A percentile compares a stretch with the other conserved stretches of the same genome.
Evolutionary conservation across 2,113 vertebrate species (phyloP).

Genomic region (Elaphurus davidianus): DNA sequence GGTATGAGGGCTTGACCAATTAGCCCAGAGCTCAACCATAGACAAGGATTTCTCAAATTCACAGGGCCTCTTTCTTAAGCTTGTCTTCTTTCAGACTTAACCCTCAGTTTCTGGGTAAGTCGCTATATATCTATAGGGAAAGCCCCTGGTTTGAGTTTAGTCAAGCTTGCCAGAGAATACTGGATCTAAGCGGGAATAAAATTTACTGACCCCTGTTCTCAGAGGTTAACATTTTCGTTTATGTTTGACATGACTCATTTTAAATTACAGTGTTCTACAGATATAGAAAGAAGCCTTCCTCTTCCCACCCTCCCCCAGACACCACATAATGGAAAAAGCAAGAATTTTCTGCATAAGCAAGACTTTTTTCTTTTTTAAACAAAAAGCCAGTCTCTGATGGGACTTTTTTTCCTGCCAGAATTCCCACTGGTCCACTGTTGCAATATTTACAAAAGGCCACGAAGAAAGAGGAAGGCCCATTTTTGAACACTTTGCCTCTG

Average conservation of each 20-base stretch:
- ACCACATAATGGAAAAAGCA: constrained; percentile 67
- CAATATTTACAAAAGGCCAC: constrained; percentile 52
- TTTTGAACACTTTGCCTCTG: constrained; percentile 33
- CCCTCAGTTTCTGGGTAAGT: neutral
- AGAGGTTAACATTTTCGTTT: constrained; percentile 64
- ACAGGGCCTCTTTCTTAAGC: neutral
- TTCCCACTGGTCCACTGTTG: constrained; percentile 61
- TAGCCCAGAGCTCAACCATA: neutral
- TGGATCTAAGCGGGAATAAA: constrained; percentile 46
- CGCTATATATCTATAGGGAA: neutral
- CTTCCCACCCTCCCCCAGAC: constrained; percentile 61
- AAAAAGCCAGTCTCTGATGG: constrained; percentile 62
- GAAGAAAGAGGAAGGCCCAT: constrained; percentile 45
- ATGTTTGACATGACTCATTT: constrained; percentile 67
- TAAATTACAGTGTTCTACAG: constrained; percentile 69
- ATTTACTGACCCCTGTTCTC: constrained; percentile 54
- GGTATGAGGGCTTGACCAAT: neutral
- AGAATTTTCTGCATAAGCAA: constrained; percentile 67
- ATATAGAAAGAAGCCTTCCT: constrained; percentile 55
- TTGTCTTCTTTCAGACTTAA: neutral
- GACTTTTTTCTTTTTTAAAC: neutral
- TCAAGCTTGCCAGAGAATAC: constrained; percentile 45
- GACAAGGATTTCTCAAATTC: neutral
- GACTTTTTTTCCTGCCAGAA: constrained; percentile 67
- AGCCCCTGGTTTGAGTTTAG: constrained; percentile 28